Conservation (phyloP, 2,113 vertebrate genomes). For the Lagopus muta region DNA sequence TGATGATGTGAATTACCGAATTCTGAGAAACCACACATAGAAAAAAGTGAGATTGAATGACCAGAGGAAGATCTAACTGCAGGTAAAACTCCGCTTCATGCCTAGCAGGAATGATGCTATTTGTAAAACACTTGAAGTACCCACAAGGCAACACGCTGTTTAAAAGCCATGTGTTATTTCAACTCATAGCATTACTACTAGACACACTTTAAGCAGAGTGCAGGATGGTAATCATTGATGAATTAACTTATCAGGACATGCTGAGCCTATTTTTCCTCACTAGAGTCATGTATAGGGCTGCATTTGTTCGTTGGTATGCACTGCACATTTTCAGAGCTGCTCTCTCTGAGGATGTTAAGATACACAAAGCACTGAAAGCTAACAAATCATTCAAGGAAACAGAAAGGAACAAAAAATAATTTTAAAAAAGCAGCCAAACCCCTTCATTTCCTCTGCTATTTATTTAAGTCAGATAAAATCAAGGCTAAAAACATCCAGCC, state of each 20-base stretch:
- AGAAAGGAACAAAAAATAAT: not conserved
- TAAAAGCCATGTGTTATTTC: not conserved
- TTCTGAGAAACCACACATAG: not conserved
- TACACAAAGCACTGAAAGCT: not conserved
- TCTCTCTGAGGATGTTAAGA: not conserved
- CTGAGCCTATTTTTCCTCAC: not conserved
- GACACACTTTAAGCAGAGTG: not conserved
- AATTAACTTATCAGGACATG: not conserved
- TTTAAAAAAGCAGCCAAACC: not conserved
- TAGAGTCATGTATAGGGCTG: not conserved
- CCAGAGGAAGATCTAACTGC: not conserved
- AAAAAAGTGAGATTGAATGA: not conserved
- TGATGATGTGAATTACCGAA: not conserved
- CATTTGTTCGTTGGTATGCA: not conserved
- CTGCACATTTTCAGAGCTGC: not conserved
- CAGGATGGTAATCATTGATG: not conserved
- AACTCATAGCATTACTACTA: not conserved
- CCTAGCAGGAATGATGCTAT: not conserved
- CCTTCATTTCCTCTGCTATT: slow-evolving; percentile 4
- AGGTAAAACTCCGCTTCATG: not conserved
- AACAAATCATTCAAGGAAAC: not conserved
- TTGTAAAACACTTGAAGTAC: not conserved
- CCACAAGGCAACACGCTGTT: not conserved
- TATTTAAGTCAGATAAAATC: slow-evolving; percentile 22
- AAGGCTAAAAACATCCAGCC: not conserved